Evolutionary conservation across 2,797 vertebrate species (phyloP).

Genomic region (Centropyge bicolor): DNA sequence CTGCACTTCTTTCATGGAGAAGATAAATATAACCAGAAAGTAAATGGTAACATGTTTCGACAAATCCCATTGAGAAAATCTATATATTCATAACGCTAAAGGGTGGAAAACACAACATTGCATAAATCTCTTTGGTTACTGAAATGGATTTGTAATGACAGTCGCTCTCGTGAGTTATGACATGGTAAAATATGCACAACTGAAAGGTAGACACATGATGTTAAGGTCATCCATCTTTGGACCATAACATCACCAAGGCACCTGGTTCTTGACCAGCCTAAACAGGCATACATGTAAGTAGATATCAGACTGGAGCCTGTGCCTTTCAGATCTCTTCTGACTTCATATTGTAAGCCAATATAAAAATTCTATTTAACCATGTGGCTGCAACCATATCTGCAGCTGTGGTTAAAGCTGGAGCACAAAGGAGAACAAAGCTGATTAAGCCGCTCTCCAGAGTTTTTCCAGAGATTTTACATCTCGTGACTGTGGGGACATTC

Average conservation of each 20-base stretch:
- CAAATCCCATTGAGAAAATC: background rate
- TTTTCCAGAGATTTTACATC: too few species aligned
- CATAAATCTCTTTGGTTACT: background rate
- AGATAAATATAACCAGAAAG: slow-evolving; percentile 1
- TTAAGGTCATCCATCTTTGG: background rate
- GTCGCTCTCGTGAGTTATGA: background rate
- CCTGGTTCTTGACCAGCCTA: background rate
- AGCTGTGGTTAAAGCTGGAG: background rate
- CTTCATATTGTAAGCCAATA: background rate
- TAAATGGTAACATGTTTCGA: background rate
- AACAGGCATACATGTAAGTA: background rate
- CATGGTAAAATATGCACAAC: background rate
- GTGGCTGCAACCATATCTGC: background rate
- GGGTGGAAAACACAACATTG: background rate
- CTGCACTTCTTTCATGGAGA: background rate
- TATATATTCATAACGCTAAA: background rate
- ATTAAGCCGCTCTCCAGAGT: too few species aligned
- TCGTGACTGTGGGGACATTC: too few species aligned
- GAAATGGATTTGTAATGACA: background rate
- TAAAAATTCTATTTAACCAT: background rate
- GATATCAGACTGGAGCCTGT: background rate
- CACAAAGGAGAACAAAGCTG: too few species aligned
- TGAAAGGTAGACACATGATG: background rate
- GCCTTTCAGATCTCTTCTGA: background rate
- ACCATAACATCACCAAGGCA: background rate